A percentile compares a stretch with the other conserved stretches of the same genome.
These are phyloP conservation scores for Deroplatys truncata DNA, from an alignment of 2,888 invertebrate genomes.

Conservation along the genomic window DNA sequence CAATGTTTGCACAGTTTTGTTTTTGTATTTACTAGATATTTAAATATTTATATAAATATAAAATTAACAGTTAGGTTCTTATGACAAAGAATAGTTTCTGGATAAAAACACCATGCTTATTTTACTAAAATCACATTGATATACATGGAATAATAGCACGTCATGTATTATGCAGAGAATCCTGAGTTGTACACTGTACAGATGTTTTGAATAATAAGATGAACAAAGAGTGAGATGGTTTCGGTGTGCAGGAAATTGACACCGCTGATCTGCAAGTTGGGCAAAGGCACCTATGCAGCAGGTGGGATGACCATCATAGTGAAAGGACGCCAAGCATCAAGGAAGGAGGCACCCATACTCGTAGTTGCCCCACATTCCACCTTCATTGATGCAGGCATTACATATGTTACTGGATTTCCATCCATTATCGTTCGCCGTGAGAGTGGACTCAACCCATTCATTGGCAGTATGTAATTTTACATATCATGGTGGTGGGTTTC, in stretches of 20 bases:
- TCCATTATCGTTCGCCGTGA: constrained; percentile 80
- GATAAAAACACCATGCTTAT: too few species aligned
- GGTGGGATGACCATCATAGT: constrained; percentile 74
- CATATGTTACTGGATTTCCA: constrained; percentile 76
- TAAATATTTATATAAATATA: too few species aligned
- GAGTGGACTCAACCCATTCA: constrained; percentile 73
- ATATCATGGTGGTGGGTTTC: constrained; percentile 17
- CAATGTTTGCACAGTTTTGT: too few species aligned
- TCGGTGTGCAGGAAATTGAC: constrained; percentile 42
- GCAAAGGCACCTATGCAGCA: constrained; percentile 67
- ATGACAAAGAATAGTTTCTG: too few species aligned
- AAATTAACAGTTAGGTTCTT: too few species aligned
- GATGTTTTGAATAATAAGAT: not conserved
- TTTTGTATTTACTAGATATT: too few species aligned
- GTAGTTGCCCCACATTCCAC: constrained; percentile 87
- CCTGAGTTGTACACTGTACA: not conserved
- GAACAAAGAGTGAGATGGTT: not conserved
- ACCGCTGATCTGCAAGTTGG: constrained; percentile 67
- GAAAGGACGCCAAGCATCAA: constrained; percentile 69
- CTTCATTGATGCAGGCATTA: constrained; percentile 81
- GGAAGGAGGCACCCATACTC: constrained; percentile 78
- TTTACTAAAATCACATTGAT: not conserved
- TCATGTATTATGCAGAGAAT: not conserved
- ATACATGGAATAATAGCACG: not conserved
- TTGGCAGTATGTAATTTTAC: constrained; percentile 73